Evolutionary conservation across 2,888 invertebrate genomes (phyloP).

Genomic region (Liposcelis brunnea): DNA sequence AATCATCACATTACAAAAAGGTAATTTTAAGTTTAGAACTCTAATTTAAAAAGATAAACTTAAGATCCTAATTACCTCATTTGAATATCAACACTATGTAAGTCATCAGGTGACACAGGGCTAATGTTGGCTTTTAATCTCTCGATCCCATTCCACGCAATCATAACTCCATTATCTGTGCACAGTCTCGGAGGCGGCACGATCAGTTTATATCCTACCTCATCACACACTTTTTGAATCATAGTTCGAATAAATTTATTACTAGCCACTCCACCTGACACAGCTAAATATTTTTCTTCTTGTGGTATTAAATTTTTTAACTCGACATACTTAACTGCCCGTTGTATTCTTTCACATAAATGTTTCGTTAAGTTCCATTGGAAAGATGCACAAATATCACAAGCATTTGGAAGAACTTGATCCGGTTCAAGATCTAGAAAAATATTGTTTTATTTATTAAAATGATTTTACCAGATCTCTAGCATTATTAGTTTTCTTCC

Average conservation of each 20-base stretch:
- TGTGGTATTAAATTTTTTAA: slow-evolving; percentile 40
- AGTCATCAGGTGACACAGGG: slow-evolving; percentile 28
- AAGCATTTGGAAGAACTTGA: slow-evolving; percentile 51
- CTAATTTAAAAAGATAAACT: too few species aligned
- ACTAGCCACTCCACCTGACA: slow-evolving; percentile 94
- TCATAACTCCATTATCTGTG: slow-evolving; percentile 97
- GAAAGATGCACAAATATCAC: slow-evolving; percentile 74
- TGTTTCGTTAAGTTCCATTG: slow-evolving; percentile 59
- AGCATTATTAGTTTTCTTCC: slow-evolving; percentile 1
- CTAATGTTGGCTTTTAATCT: slow-evolving; percentile 38
- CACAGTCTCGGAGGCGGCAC: slow-evolving; percentile 74
- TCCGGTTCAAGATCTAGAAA: slow-evolving; percentile 39
- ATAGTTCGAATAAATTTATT: slow-evolving; percentile 64
- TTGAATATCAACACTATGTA: slow-evolving; percentile 40
- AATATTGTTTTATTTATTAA: not conserved
- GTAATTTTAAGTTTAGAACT: not conserved
- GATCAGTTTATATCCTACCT: slow-evolving; percentile 43
- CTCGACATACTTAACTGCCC: slow-evolving; percentile 61
- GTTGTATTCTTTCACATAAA: slow-evolving; percentile 61
- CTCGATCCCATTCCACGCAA: slow-evolving; percentile 96
- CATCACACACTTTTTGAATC: slow-evolving; percentile 46
- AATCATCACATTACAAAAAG: not conserved
- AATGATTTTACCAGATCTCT: slow-evolving; percentile 7
- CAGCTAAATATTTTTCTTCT: slow-evolving; percentile 46
- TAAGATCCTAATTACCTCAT: slow-evolving; percentile 32